Evolutionary conservation across 2,797 vertebrate species (phyloP), one percentile per base, ranked within the genome.

Genomic region (Botia kubotai): DNA sequence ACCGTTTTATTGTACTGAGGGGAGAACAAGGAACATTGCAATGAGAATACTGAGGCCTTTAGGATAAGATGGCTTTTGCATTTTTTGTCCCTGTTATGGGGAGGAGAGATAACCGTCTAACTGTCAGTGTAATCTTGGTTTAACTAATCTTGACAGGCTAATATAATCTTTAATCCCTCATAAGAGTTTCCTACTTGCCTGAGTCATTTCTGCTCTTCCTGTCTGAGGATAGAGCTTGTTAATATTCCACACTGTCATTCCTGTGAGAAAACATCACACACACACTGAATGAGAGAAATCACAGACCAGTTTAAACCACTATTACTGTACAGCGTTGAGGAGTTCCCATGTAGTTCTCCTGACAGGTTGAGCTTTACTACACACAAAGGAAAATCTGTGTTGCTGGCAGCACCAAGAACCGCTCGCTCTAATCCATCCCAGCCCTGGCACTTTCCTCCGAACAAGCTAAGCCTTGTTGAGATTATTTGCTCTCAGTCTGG

Each of bases 401-500:
- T 83, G 85, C 84, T 90, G 89, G 90, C 88, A 89, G 83, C 75
- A 81, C 75, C 21, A 74, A 75, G 68, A 83, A 77, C 87, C 81
- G 86, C 89, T 92, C 89, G 90, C 92, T 93, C 91, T 90, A 93
- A 92, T 93, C 89, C 87, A 88, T 86, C 91, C 84, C 86, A 90
- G 89, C 87, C 73, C 88, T 86, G 84, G 90, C 90, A 84, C 90
- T 86, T 88, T 86, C 85, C 82, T 83, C 87, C 86, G 88, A 93
- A 95, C 92, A 95, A 92, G 90, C 92, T 80, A 82, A 86, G 90
- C 90, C 89, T 94, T 94, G 93, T 95, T 91, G 72, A 86, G 86
- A 82, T 87, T 92, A 88, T 94, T 93, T 93, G 88, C 92, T 92
- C 89, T 86, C 88, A 88, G 91, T 92, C 89, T 90, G 89, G 81